Conservation (phyloP, 2,888 invertebrate species). For the Podabrus alpinus region DNA sequence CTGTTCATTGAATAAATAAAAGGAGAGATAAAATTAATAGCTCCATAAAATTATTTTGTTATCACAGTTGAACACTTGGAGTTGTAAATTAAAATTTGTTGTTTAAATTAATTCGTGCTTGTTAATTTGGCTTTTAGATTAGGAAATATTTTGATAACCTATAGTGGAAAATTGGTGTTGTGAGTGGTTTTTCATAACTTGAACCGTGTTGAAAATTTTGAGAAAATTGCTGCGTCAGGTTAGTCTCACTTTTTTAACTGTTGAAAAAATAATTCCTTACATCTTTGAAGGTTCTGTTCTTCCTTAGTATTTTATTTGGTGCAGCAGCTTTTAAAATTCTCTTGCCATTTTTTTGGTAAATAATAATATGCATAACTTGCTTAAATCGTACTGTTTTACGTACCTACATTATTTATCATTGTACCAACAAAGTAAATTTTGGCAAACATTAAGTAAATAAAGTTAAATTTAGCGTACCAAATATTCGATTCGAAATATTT, state of each 20-base stretch:
- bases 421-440: background rate
- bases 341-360: background rate
- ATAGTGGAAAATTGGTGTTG: background rate
- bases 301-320: background rate
- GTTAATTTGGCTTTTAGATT: background rate
- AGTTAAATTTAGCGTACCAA: background rate
- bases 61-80: background rate
- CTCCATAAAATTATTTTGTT: background rate
- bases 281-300: too few species aligned
- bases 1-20: background rate
- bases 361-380: background rate
- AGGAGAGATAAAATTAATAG: background rate
- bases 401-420: too few species aligned
- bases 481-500: background rate
- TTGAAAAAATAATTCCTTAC: too few species aligned
- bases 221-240: background rate
- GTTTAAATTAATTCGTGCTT: background rate
- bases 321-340: background rate
- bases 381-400: background rate
- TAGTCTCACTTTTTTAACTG: background rate
- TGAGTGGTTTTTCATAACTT: background rate
- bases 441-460: background rate
- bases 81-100: background rate
- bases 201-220: background rate
- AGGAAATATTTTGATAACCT: background rate